Percentiles rank a stretch among this genome's conserved stretches.
phyloP scores from a whole-genome alignment of 2,797 vertebrate species.

The Pangasius djambal region DNA sequence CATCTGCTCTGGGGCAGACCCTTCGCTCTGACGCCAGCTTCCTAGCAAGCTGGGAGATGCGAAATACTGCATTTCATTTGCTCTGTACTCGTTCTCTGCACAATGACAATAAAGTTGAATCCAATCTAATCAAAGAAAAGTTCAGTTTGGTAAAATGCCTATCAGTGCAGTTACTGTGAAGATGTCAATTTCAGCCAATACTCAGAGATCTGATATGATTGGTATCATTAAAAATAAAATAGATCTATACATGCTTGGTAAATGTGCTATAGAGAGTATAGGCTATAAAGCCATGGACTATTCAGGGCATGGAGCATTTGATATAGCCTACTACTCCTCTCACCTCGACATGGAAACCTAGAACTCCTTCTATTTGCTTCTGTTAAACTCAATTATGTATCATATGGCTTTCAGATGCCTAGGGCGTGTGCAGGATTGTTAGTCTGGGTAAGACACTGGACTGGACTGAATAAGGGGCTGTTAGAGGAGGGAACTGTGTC shows the following conservation, averaged over 20 bases:
- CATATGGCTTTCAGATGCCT: constrained; percentile 3
- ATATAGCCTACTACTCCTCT: not conserved
- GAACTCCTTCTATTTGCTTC: not conserved
- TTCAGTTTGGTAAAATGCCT: not conserved
- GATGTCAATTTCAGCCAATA: not conserved
- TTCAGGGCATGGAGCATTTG: not conserved
- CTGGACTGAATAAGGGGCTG: not conserved
- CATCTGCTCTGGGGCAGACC: too few relatives aligned
- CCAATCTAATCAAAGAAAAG: not conserved
- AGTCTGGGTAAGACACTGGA: not conserved
- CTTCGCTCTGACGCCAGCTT: too few relatives aligned
- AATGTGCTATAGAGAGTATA: not conserved
- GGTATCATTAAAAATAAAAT: not conserved
- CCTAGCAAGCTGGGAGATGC: too few relatives aligned
- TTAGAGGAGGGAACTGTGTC: constrained; percentile 12
- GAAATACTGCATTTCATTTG: too few relatives aligned
- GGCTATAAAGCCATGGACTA: not conserved
- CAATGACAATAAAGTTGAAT: too few relatives aligned
- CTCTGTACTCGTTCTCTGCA: too few relatives aligned
- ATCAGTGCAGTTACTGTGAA: not conserved
- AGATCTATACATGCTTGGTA: not conserved
- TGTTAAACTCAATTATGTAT: not conserved
- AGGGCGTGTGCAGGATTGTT: not conserved
- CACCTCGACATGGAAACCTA: not conserved
- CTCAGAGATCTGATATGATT: not conserved